A percentile compares a stretch with the other conserved stretches of the same genome.
phyloP scores from a whole-genome alignment of 2,888 invertebrate species.

The Stenodema calcarata region DNA sequence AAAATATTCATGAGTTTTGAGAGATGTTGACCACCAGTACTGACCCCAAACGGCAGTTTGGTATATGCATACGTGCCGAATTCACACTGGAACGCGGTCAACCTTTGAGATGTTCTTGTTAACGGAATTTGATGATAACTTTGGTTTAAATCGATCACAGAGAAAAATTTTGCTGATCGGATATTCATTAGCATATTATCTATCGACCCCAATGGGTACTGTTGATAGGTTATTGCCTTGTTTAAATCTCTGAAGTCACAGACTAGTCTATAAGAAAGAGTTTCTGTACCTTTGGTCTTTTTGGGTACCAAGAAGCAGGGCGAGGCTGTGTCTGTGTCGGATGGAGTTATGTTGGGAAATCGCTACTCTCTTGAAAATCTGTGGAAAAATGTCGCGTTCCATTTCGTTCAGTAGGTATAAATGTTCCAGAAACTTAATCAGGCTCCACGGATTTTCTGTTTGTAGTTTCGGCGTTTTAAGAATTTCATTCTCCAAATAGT shows the following conservation, averaged over 20 bases:
- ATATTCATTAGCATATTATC: background rate
- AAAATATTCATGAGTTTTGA: constrained; percentile 44
- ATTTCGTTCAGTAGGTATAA: background rate
- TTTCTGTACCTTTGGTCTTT: background rate
- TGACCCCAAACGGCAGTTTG: constrained; percentile 50
- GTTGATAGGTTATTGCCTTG: background rate
- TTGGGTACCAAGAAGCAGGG: constrained; percentile 35
- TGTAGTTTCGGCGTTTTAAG: background rate
- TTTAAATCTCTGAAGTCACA: constrained; percentile 53
- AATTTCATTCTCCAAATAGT: background rate
- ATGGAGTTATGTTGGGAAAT: background rate
- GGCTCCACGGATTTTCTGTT: background rate
- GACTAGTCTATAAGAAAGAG: constrained; percentile 48
- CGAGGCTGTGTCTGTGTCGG: background rate
- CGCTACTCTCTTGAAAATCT: constrained; percentile 3
- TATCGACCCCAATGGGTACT: background rate
- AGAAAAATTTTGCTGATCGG: constrained; percentile 34
- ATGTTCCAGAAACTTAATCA: background rate
- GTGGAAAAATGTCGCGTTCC: background rate
- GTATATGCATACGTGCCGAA: constrained; percentile 43
- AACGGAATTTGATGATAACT: constrained; percentile 52
- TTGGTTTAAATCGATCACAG: constrained; percentile 49
- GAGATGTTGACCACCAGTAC: constrained; percentile 41
- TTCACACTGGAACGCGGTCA: constrained; percentile 46
- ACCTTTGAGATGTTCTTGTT: background rate